Base-by-base conservation (phyloP, 2,888 invertebrate genomes). In the Chymomyza procnemis region DNA sequence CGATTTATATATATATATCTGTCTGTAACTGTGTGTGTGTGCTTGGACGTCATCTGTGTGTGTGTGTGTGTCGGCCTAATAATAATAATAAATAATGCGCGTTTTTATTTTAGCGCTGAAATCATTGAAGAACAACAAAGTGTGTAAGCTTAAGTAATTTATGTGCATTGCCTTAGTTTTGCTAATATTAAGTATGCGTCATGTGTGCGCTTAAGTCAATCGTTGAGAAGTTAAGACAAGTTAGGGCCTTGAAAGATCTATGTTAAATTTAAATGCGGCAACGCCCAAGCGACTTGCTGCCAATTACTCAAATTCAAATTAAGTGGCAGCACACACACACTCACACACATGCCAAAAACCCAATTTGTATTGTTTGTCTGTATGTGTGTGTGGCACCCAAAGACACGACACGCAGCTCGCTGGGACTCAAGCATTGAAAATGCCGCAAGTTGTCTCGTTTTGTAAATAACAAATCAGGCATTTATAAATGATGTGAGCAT, bases 381-480 rank as follows among this genome's bases (percentile, higher is more conserved):
- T 54, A 21, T 66, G 57, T 48, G 58, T 52, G 47, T 65, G 65
- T 55, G 46, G 59, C 68, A 9, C 34, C 34, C 34, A 41, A 41
- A 41, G 34, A 41, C 34, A 41, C 2, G 12, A 12, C 4, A 41
- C 34, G 34, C 12, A 41, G 12, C 34, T 41, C 34, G 12, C 9
- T 55, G 47, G 26, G 56, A 57, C 26, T 16, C 34, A 57, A 8
- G 18, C 18, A 12, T 50, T 50, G 50, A 34, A 65, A 82, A 81
- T 79, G 85, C 82, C 85, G 77, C 85, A 82, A 81, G 69, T 82
- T 85, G 88, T 87, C 87, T 86, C 88, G 79, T 89, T 89, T 89
- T 88, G 88, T 89, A 88, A 89, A 88, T 89, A 89, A 87, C 89
- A 89, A 89, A 89, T 89, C 89, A 89, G 89, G 87, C 89, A 88